These are phyloP conservation scores for Eilema sororculum DNA, from an alignment of 2,888 invertebrate species.

Conservation along the genomic window DNA sequence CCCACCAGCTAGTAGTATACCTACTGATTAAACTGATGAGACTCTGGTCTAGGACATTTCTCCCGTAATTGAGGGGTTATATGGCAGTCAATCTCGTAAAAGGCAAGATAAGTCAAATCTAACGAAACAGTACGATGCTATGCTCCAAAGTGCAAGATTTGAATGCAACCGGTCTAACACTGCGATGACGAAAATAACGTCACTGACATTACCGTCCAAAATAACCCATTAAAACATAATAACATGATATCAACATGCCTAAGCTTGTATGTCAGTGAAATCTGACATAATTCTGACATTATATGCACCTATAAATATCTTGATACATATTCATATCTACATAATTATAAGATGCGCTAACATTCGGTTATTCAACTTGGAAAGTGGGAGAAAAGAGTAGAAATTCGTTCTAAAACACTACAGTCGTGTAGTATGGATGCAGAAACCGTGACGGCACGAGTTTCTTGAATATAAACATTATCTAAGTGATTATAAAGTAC, in stretches of 20 bases:
- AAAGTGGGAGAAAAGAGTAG: slow-evolving; percentile 83
- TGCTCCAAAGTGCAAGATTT: neutral
- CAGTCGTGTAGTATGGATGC: slow-evolving; percentile 67
- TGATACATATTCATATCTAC: slow-evolving; percentile 55
- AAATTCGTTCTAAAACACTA: slow-evolving; percentile 72
- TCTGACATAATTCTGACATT: slow-evolving; percentile 42
- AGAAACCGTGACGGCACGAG: slow-evolving; percentile 61
- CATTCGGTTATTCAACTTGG: slow-evolving; percentile 82
- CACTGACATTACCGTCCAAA: neutral
- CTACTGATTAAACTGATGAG: no score
- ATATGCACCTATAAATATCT: slow-evolving; percentile 37
- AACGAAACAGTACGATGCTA: neutral
- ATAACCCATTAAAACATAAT: slow-evolving; percentile 2
- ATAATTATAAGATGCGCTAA: slow-evolving; percentile 72
- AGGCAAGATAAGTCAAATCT: neutral
- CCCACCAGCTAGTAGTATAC: no score
- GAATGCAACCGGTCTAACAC: neutral
- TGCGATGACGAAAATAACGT: neutral
- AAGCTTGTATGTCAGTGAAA: slow-evolving; percentile 36
- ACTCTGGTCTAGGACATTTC: no score
- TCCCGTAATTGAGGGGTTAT: no score
- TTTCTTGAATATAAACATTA: slow-evolving; percentile 42
- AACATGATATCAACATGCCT: slow-evolving; percentile 24
- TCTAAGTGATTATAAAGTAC: slow-evolving; percentile 25
- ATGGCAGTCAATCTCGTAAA: no score